Base-by-base conservation (phyloP, 2,797 vertebrate genomes). In the Strix occidentalis region DNA sequence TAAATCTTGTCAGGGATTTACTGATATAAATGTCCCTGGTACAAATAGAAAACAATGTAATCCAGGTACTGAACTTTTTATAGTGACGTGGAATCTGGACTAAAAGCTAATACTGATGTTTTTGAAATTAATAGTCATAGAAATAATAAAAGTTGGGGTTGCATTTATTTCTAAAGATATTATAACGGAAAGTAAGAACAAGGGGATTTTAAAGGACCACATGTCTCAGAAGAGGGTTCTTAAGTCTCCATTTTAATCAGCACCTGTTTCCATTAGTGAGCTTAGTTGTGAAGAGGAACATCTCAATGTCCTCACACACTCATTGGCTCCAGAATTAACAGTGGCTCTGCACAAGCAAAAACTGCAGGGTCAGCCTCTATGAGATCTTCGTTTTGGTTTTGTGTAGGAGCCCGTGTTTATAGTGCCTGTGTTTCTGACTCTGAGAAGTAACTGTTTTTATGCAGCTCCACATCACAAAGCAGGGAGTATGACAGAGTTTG, bases 281-380 rank as follows among this genome's bases (percentile, higher is more conserved):
- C 5, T 12, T 26, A 7, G 24, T 11, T 48, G 51, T 37, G 23
- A 37, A 25, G 50, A 61, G 11, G 15, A 94, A 15, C 12, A 33
- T 60, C 24, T 90, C 2, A 0, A 5, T 57, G 50, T 41, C 28
- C 7, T 26, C 33, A 10, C 15, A 17, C 0, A 0, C 13, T 43
- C 19, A 6, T 9, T 48, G 33, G 5, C 25, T 75, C 87, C 37
- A 68, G n/a, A 64, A 57, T 33, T 26, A 61, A 11, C 24, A 39
- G 15, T 16, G 21, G 13, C 18, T 61, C 28, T 46, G 25, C 33
- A 23, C 16, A 57, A 64, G 16, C 13, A 12, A n/a, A 41, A 21
- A 8, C 10, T 43, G 2, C 60, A 54, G n/a, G 19, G 20, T 37
- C 45, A 64, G 6, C 29, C 17, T 43, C 16, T 13, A 0, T 9